Conservation (phyloP, 2,113 vertebrate genomes). For the Gobio gobio region DNA sequence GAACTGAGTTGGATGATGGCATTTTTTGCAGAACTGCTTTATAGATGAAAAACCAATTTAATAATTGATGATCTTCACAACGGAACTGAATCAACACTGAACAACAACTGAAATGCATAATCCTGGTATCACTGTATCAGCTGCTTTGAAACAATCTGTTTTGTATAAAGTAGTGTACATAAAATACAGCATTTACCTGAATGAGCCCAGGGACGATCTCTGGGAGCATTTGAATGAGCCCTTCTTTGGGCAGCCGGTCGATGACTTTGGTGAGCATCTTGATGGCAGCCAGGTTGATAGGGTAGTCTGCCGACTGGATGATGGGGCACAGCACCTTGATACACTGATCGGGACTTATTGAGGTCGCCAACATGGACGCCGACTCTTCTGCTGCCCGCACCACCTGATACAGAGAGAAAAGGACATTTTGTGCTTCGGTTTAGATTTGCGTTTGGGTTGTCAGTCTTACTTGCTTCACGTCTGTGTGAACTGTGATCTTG, state of each 20-base stretch:
- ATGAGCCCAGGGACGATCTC: conserved; percentile 95
- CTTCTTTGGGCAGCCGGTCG: conserved; percentile 88
- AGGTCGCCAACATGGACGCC: conserved; percentile 88
- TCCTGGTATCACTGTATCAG: no score
- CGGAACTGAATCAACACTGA: no score
- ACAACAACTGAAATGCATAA: no score
- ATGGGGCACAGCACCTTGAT: conserved; percentile 97
- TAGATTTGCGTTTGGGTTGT: neutral
- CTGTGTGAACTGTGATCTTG: neutral
- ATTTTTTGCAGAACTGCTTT: no score
- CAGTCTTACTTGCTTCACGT: neutral
- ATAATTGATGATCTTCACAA: no score
- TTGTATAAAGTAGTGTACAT: neutral
- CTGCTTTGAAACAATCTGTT: no score
- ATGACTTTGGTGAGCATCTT: conserved; percentile 98
- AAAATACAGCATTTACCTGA: conserved; percentile 72
- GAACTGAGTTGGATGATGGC: no score
- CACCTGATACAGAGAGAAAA: conserved; percentile 74
- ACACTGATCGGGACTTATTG: conserved; percentile 95
- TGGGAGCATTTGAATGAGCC: conserved; percentile 85
- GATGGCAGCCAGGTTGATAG: conserved; percentile 95
- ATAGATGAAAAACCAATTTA: no score
- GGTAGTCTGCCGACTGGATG: conserved; percentile 95
- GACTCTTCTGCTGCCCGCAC: conserved; percentile 94
- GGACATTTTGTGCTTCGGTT: neutral